Evolutionary conservation across 2,113 vertebrate species (phyloP).

Genomic region (Meles meles): DNA sequence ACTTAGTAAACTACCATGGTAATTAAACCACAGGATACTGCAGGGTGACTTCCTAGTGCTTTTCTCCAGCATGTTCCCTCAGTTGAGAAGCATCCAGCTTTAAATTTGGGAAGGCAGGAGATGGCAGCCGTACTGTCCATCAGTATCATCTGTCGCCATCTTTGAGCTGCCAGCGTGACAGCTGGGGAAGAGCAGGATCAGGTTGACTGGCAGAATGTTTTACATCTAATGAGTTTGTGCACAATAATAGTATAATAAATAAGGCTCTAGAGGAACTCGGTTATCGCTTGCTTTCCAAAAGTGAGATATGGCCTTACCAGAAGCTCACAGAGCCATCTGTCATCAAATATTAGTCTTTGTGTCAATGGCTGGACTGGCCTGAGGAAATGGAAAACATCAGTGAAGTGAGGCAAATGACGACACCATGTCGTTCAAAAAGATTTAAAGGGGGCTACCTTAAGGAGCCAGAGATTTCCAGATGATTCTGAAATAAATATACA

Average conservation of each 20-base stretch:
- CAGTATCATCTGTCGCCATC: constrained; percentile 65
- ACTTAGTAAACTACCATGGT: neutral
- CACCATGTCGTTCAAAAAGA: neutral
- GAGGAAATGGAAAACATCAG: constrained; percentile 17
- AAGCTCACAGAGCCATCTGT: constrained; percentile 76
- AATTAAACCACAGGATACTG: neutral
- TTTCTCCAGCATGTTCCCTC: rapidly evolving
- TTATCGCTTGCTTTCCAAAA: constrained; percentile 62
- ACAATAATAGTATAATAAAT: constrained; percentile 64
- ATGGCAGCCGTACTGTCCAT: constrained; percentile 50
- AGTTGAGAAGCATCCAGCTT: constrained; percentile 27
- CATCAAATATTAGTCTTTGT: constrained; percentile 72
- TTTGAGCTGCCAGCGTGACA: constrained; percentile 65
- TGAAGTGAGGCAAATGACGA: constrained; percentile 3
- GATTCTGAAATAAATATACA: constrained; percentile 50
- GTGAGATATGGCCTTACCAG: constrained; percentile 62
- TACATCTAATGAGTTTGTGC: constrained; percentile 75
- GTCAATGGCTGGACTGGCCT: constrained; percentile 33
- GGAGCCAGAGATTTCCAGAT: constrained; percentile 23
- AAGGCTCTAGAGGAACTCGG: constrained; percentile 61
- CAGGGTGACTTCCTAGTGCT: neutral
- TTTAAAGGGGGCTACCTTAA: constrained; percentile 33
- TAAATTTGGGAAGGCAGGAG: constrained; percentile 43
- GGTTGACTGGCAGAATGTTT: constrained; percentile 79
- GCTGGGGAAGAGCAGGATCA: constrained; percentile 69